Conservation (phyloP, 2,888 invertebrate genomes). For the Epicampocera succincta region DNA sequence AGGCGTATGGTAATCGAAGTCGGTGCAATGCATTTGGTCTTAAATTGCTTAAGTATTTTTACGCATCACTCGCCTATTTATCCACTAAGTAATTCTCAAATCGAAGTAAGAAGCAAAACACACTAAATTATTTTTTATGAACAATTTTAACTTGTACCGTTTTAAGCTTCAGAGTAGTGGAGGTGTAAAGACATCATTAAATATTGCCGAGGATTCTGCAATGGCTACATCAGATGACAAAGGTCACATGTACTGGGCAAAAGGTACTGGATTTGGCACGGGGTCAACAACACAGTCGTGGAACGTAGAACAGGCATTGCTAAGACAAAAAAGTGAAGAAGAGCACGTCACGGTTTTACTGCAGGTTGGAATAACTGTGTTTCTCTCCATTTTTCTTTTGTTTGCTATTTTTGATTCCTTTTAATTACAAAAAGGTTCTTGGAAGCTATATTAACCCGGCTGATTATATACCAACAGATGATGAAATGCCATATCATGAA, state of each 20-base stretch:
- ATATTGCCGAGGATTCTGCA: conserved; percentile 78
- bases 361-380: conserved; percentile 81
- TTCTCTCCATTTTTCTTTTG: background rate
- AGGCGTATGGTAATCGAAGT: conserved; percentile 90
- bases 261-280: conserved; percentile 98
- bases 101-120: conserved; percentile 70
- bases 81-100: conserved; percentile 79
- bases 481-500: conserved; percentile 80
- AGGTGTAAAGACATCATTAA: conserved; percentile 72
- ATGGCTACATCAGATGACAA: conserved; percentile 85
- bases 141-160: background rate
- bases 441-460: conserved; percentile 94
- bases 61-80: conserved; percentile 88
- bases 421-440: conserved; percentile 84
- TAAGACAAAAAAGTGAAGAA: conserved; percentile 94
- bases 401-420: background rate
- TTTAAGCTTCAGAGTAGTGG: conserved; percentile 57
- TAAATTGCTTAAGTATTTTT: conserved; percentile 94
- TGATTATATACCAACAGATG: conserved; percentile 82
- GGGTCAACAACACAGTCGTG: conserved; percentile 97
- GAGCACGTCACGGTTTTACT: conserved; percentile 94
- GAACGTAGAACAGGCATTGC: conserved; percentile 97
- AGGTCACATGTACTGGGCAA: conserved; percentile 94
- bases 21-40: conserved; percentile 91
- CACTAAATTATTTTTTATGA: no score